Conservation (phyloP, 1,140 invertebrate genomes). For the Bombus confusus region DNA sequence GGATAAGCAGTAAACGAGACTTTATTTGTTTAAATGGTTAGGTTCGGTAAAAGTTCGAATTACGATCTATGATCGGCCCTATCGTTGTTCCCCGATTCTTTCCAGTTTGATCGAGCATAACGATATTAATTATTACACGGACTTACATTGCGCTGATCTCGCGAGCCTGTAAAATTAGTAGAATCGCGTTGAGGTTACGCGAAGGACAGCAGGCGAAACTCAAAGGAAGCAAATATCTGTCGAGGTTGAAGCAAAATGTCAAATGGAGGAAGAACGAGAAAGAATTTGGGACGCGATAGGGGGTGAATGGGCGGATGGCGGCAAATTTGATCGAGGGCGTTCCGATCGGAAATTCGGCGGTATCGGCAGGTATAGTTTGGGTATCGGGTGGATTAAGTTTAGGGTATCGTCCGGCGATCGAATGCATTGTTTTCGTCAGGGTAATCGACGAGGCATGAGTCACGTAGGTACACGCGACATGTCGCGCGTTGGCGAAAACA, state of each 20-base stretch:
- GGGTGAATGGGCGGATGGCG: neutral
- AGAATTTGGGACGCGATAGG: too few species aligned
- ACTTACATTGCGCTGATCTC: neutral
- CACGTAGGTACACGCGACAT: constrained; percentile 29
- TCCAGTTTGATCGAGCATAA: neutral
- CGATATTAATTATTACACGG: neutral
- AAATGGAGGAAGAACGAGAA: neutral
- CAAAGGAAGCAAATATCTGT: neutral
- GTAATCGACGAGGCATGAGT: constrained; percentile 7
- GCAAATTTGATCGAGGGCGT: neutral
- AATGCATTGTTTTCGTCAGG: neutral
- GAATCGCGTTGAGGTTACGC: neutral
- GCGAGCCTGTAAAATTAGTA: neutral
- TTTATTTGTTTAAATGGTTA: too few species aligned
- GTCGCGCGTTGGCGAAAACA: constrained; percentile 53
- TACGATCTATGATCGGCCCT: too few species aligned
- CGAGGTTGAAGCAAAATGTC: neutral
- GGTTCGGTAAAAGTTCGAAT: too few species aligned
- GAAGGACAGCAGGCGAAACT: neutral
- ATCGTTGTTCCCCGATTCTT: too few species aligned
- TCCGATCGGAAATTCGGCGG: neutral
- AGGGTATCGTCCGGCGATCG: neutral
- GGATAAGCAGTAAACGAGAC: too few species aligned
- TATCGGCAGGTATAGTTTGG: neutral
- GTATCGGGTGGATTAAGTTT: neutral